phyloP scores from a whole-genome alignment of 2,888 invertebrate genomes.

The Lasius fuliginosus region DNA sequence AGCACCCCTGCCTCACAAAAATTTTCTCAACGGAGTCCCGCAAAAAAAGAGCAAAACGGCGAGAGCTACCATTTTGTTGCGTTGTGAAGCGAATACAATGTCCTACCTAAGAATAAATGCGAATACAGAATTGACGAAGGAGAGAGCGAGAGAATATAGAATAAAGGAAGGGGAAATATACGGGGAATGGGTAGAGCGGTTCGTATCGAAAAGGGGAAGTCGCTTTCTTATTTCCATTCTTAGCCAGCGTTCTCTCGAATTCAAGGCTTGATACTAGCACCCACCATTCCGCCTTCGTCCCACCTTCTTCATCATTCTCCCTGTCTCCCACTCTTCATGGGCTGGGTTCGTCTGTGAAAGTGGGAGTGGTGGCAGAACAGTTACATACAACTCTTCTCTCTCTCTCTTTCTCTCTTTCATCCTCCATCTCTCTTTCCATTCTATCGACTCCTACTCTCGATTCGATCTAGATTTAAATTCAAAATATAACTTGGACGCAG shows the following conservation, averaged over 20 bases:
- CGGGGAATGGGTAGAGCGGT: slow-evolving; percentile 3
- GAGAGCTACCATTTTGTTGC: slow-evolving; percentile 68
- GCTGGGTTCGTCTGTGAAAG: slow-evolving; percentile 56
- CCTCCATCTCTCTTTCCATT: background rate
- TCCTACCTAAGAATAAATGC: slow-evolving; percentile 44
- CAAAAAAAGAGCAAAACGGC: slow-evolving; percentile 62
- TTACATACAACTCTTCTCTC: slow-evolving; percentile 14
- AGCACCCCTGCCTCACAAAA: slow-evolving; percentile 7
- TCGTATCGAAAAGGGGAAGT: slow-evolving; percentile 67
- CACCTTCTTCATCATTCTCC: slow-evolving; percentile 57
- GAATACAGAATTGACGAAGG: slow-evolving; percentile 44
- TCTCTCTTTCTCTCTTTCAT: background rate
- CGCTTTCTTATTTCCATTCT: slow-evolving; percentile 76
- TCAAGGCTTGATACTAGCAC: slow-evolving; percentile 66
- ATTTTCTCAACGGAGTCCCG: slow-evolving; percentile 8
- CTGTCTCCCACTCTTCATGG: slow-evolving; percentile 63
- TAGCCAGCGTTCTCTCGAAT: slow-evolving; percentile 69
- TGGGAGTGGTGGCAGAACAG: slow-evolving; percentile 50
- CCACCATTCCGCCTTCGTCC: slow-evolving; percentile 68
- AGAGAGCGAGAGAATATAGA: slow-evolving; percentile 22
- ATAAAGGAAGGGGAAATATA: slow-evolving; percentile 16
- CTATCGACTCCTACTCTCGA: background rate
- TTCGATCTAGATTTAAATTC: background rate
- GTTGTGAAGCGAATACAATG: slow-evolving; percentile 47
- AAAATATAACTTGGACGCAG: background rate